These are phyloP conservation scores for Ciconia maguari DNA, from an alignment of 2,113 vertebrate genomes.

Conservation along the genomic window DNA sequence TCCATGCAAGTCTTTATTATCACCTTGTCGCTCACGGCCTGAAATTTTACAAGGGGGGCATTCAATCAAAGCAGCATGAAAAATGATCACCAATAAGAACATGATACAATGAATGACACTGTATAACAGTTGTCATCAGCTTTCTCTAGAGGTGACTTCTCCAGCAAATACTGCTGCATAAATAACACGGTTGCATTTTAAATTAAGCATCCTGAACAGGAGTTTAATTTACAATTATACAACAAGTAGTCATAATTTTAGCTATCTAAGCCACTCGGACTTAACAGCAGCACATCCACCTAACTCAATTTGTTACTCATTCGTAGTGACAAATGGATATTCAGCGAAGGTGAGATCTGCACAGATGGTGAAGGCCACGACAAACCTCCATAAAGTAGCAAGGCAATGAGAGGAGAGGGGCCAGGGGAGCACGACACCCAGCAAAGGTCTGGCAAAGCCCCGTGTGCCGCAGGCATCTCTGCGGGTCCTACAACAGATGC, in stretches of 20 bases:
- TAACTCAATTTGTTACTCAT: background rate
- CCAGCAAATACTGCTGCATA: background rate
- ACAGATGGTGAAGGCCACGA: background rate
- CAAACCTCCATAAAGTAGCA: background rate
- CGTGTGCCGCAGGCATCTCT: fast-evolving
- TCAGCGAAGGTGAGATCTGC: background rate
- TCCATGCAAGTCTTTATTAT: background rate
- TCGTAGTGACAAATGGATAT: fast-evolving
- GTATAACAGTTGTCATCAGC: background rate
- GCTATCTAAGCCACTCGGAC: background rate
- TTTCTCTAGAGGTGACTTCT: background rate
- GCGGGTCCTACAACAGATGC: background rate
- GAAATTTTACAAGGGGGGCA: background rate
- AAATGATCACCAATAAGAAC: background rate
- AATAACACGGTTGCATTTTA: background rate
- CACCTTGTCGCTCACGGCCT: background rate
- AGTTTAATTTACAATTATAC: background rate
- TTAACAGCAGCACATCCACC: background rate
- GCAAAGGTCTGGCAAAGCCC: background rate
- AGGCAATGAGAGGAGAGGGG: too few species aligned
- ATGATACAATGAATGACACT: background rate
- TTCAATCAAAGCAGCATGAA: background rate
- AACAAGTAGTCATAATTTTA: background rate
- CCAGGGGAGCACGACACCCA: fast-evolving
- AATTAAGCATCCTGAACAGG: background rate